Evolutionary conservation across 2,797 vertebrate genomes (phyloP), one percentile per base, ranked within the genome.

Genomic region (Poecilia picta): DNA sequence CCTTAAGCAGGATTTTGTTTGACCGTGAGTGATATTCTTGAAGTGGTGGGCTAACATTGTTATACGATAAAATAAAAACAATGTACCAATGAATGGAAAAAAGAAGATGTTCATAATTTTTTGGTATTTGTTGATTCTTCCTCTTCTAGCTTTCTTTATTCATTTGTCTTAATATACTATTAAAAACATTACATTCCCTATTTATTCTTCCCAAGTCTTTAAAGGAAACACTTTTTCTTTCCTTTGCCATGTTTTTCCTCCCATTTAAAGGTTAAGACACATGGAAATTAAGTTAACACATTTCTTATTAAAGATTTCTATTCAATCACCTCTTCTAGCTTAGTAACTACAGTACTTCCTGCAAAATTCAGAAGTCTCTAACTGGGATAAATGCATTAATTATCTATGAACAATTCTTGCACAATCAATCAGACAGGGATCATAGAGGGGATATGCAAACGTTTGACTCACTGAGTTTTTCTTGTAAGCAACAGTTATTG

Each of bases 341-440:
- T 41, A 3, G 83, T 86, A 74, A 68, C 72, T 72, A 81, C 92
- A 87, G 20, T 23, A 23, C 8, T 23, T 90, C 76, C 75, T 92
- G 92, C 79, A 68, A 87, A 53, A 84, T 76, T 86, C 71, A 75
- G 77, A 75, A 85, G 83, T 88, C 87, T 91, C 83, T 43, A 43
- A 46, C 77, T 84, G 78, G 89, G 87, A 85, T 76, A 81, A 86
- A 94, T 86, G 83, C 89, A 94, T 93, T 91, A 91, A 91, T 91
- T 89, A 89, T 89, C 83, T 89, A 81, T 77, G 82, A 91, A 87
- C 89, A 83, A 86, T 86, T 36, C 78, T 90, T 90, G 90, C 92
- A 86, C 86, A 87, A 83, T 91, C 88, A 92, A 90, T 92, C 89
- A 86, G 90, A 89, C 85, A 66, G 71, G 83, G 88, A 89, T 90